These are phyloP conservation scores for Hipposideros armiger DNA, from an alignment of 2,113 vertebrate species.

Conservation along the genomic window DNA sequence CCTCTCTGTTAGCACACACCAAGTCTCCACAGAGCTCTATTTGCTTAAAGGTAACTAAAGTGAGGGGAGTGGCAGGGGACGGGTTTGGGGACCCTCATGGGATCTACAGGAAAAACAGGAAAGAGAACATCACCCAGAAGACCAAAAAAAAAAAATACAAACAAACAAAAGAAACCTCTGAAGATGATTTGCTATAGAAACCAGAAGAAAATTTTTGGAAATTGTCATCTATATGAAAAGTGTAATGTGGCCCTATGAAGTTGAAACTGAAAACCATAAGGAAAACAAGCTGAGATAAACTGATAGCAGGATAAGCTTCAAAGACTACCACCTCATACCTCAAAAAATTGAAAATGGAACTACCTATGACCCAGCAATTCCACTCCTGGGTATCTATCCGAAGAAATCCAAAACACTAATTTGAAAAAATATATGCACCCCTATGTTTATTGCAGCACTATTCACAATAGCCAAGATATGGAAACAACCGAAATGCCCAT, in stretches of 20 bases:
- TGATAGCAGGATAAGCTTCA: background rate
- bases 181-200: slow-evolving; percentile 21
- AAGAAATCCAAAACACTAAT: no score
- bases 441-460: no score
- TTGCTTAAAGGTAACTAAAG: background rate
- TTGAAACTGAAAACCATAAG: slow-evolving; percentile 24
- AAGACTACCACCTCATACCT: background rate
- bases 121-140: background rate
- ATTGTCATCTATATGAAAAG: slow-evolving; percentile 1
- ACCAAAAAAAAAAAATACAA: background rate
- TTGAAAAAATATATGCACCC: no score
- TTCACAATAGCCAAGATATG: no score
- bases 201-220: slow-evolving; percentile 30
- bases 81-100: background rate
- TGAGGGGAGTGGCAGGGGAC: background rate
- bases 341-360: no score
- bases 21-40: background rate
- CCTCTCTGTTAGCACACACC: background rate
- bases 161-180: background rate
- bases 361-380: no score
- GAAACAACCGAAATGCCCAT: no score
- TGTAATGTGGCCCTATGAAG: background rate
- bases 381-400: no score
- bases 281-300: slow-evolving; percentile 7
- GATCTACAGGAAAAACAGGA: background rate